Conservation (phyloP, 2,113 vertebrate genomes). For the Crotalus viridis region DNA sequence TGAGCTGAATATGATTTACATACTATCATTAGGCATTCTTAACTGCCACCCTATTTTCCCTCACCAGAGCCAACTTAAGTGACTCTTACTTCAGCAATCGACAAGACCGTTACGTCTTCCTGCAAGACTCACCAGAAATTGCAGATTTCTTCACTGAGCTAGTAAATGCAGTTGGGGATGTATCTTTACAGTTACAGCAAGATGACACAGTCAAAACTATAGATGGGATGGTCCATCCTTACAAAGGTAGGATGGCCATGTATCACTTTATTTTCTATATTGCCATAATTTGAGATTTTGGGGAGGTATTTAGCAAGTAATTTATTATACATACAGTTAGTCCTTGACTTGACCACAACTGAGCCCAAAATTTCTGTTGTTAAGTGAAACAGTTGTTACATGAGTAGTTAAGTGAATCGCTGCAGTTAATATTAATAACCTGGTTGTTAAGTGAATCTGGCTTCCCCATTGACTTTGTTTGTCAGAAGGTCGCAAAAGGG, state of each 20-base stretch:
- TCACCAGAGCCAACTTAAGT: slow-evolving; percentile 89
- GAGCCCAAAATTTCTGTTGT: not conserved
- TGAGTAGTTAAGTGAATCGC: not conserved
- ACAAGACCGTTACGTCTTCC: slow-evolving; percentile 94
- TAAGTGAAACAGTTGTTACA: not conserved
- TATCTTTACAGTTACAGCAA: slow-evolving; percentile 86
- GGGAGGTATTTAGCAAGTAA: not conserved
- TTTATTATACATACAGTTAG: not conserved
- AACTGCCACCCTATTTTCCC: not conserved
- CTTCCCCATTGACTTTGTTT: not conserved
- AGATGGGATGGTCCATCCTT: slow-evolving; percentile 91
- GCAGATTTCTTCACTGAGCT: slow-evolving; percentile 92
- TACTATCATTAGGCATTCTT: not conserved
- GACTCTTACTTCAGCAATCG: slow-evolving; percentile 98
- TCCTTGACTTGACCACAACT: not conserved
- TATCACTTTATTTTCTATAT: not conserved
- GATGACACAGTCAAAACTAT: slow-evolving; percentile 82
- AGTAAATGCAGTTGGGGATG: slow-evolving; percentile 85
- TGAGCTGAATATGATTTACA: not conserved
- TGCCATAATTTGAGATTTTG: not conserved
- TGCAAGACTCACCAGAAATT: slow-evolving; percentile 86
- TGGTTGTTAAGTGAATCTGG: not conserved
- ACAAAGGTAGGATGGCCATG: slow-evolving; percentile 76
- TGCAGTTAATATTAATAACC: not conserved
- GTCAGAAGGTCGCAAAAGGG: not conserved